Evolutionary conservation across 1,140 invertebrate species (phyloP).

Genomic region (Metopolophium dirhodum): DNA sequence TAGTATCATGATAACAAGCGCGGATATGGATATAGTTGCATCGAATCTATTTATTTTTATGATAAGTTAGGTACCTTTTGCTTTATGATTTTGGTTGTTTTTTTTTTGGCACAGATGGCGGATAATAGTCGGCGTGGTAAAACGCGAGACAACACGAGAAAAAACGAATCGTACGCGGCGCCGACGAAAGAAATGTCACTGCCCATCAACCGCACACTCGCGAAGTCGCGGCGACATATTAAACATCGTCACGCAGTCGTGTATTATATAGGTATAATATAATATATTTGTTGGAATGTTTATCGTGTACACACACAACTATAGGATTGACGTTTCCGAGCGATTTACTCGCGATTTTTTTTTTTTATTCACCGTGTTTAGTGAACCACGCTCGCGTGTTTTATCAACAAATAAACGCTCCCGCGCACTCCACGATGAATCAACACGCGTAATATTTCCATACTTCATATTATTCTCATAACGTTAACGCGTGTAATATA

Average conservation of each 20-base stretch:
- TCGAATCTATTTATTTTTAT: background rate
- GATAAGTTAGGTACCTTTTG: background rate
- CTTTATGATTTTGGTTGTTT: too few relatives aligned
- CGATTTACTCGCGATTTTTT: background rate
- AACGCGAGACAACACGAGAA: background rate
- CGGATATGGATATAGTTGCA: background rate
- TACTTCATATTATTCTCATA: background rate
- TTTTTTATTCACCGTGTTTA: background rate
- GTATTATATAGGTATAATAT: background rate
- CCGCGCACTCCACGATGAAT: background rate
- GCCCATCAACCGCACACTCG: background rate
- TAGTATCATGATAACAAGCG: background rate
- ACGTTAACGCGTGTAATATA: background rate
- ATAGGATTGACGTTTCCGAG: background rate
- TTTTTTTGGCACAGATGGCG: background rate
- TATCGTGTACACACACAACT: background rate
- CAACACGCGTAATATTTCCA: background rate
- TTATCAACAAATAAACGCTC: background rate
- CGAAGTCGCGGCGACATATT: background rate
- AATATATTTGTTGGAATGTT: background rate
- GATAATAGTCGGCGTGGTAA: background rate
- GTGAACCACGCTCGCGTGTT: background rate
- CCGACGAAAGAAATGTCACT: background rate
- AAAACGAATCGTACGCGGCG: background rate
- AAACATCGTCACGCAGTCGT: background rate